Evolutionary conservation across 2,113 vertebrate species (phyloP).

Genomic region (Opisthocomus hoazin): DNA sequence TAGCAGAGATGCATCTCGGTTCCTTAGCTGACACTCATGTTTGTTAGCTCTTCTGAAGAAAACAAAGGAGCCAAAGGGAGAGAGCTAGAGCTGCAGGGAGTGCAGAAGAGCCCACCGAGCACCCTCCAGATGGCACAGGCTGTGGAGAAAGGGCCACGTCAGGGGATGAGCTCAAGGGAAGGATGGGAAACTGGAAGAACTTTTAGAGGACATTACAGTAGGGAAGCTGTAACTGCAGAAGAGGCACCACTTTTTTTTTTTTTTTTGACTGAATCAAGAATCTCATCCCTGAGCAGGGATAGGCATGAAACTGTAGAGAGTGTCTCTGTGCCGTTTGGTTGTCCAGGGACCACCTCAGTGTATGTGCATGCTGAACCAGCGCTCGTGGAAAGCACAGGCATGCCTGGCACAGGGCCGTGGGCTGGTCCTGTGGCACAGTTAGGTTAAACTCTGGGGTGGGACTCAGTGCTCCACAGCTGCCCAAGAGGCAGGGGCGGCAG

Average conservation of each 20-base stretch:
- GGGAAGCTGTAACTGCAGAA: background rate
- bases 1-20: background rate
- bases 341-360: background rate
- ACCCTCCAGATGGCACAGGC: background rate
- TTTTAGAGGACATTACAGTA: background rate
- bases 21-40: background rate
- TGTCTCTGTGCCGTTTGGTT: background rate
- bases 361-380: background rate
- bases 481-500: background rate
- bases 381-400: background rate
- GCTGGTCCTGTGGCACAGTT: background rate
- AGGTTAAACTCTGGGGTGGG: background rate
- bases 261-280: background rate
- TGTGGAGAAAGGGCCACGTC: background rate
- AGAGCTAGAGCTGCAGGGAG: background rate
- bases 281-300: background rate
- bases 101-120: background rate
- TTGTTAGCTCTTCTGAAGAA: background rate
- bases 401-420: fast-evolving
- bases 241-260: background rate
- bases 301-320: background rate
- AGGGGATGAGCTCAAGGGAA: background rate
- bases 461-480: background rate
- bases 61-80: background rate
- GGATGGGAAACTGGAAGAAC: background rate